Evolutionary conservation across 2,113 vertebrate species (phyloP), one percentile per base, ranked within the genome.

Genomic region (Engystomops pustulosus): DNA sequence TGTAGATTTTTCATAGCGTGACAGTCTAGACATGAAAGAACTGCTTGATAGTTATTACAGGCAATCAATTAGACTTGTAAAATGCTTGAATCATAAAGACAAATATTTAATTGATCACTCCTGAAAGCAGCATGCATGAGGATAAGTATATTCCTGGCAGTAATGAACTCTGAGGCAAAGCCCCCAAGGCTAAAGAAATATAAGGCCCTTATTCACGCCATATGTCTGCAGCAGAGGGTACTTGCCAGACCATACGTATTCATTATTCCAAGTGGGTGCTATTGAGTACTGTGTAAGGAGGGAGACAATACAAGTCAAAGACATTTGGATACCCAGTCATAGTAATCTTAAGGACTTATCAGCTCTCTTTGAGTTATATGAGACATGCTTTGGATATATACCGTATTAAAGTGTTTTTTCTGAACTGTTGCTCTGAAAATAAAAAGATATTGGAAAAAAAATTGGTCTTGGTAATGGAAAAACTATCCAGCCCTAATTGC

Each of bases 51-150:
- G 80, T 81, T 81, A 53, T 81, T 81, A 36, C 47, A 30, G 80
- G 68, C 80, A 71, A 69, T 81, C 67, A 58, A 71, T 81, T 71
- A 71, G 47, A 53, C 44, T 27, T 58, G 67, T 38, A 71, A 80
- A 68, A 81, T 81, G 47, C 20, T 81, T 81, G 80, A 82, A 72
- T 72, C 68, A 58, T 72, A 72, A 72, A 72, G 80, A 82, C 80
- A 72, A 72, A 58, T 82, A 72, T 82, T 82, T 72, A 27, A 82
- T 82, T 82, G 68, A 82, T 72, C 36, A 60, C 68, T 18, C 68
- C 12, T 71, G 36, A 11, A 58, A 72, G 80, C 68, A 15, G n/a
- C n/a, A 38, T 44, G 68, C 62, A 18, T 69, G 41, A 36, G 45
- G 45, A 80, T 68, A 51, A 80, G 62, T 71, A 44, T 72, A 71